Evolutionary conservation across 2,888 invertebrate genomes (phyloP).

Genomic region (Microplitis manilae): DNA sequence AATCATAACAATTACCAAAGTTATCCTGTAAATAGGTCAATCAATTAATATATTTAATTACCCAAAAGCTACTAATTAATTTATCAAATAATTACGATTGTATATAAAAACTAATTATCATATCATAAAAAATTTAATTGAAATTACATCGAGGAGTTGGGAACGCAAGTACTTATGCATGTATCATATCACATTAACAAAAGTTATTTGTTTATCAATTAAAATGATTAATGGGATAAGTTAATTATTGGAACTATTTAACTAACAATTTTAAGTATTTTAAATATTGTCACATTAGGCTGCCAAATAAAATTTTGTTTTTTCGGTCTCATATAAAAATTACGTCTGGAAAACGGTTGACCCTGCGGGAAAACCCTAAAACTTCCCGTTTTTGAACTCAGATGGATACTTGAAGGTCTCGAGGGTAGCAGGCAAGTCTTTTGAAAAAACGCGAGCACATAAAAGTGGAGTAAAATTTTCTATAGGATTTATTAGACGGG

Average conservation of each 20-base stretch:
- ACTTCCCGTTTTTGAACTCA: too few species aligned
- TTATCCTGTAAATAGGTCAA: background rate
- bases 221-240: conserved; percentile 30
- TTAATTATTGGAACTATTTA: too few species aligned
- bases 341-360: too few species aligned
- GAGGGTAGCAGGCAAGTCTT: too few species aligned
- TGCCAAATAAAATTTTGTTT: background rate
- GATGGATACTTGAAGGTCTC: too few species aligned
- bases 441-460: too few species aligned
- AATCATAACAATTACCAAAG: background rate
- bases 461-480: too few species aligned
- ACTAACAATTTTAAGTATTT: too few species aligned
- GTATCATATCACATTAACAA: conserved; percentile 40
- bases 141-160: conserved; percentile 60
- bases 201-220: conserved; percentile 63
- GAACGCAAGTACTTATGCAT: conserved; percentile 63
- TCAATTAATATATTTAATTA: background rate
- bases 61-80: background rate
- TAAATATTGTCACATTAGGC: too few species aligned
- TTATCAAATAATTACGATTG: background rate
- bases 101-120: background rate
- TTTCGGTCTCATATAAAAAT: too few species aligned
- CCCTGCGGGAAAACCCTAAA: too few species aligned
- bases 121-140: background rate
- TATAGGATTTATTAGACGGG: too few species aligned